Evolutionary conservation across 2,888 invertebrate genomes (phyloP).

Genomic region (Trilocha varians): DNA sequence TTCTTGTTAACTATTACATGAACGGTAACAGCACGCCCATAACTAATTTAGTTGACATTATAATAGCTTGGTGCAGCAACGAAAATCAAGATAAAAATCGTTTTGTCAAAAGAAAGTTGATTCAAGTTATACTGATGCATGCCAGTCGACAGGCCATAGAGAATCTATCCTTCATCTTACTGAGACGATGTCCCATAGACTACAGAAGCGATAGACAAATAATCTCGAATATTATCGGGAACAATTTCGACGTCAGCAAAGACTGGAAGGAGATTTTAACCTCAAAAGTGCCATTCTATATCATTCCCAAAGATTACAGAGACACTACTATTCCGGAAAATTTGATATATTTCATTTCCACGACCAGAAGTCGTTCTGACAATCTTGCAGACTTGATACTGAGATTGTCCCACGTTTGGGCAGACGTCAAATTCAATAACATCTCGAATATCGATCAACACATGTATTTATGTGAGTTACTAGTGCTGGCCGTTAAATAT

Average conservation of each 20-base stretch:
- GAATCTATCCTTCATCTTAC: conserved; percentile 65
- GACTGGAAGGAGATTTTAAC: conserved; percentile 79
- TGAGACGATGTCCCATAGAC: conserved; percentile 66
- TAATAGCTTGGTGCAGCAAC: conserved; percentile 65
- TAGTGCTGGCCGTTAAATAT: conserved; percentile 73
- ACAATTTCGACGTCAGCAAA: conserved; percentile 57
- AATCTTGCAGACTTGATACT: conserved; percentile 53
- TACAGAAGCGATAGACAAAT: conserved; percentile 43
- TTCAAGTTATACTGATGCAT: conserved; percentile 66
- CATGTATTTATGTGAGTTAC: conserved; percentile 77
- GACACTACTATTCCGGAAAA: conserved; percentile 70
- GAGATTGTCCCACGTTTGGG: conserved; percentile 78
- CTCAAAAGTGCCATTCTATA: conserved; percentile 45
- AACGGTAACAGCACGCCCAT: conserved; percentile 58
- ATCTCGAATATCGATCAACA: conserved; percentile 80
- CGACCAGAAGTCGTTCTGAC: conserved; percentile 34
- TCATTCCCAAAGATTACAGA: conserved; percentile 73
- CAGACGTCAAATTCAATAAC: conserved; percentile 75
- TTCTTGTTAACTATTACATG: conserved; percentile 71
- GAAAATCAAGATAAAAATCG: conserved; percentile 31
- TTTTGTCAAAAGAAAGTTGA: conserved; percentile 49
- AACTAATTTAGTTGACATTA: conserved; percentile 63
- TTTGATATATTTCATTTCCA: conserved; percentile 75
- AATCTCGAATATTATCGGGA: conserved; percentile 64
- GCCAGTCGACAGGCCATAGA: conserved; percentile 76